These are phyloP conservation scores for Centroberyx gerrardi DNA, from an alignment of 2,797 vertebrate species.

Conservation along the genomic window DNA sequence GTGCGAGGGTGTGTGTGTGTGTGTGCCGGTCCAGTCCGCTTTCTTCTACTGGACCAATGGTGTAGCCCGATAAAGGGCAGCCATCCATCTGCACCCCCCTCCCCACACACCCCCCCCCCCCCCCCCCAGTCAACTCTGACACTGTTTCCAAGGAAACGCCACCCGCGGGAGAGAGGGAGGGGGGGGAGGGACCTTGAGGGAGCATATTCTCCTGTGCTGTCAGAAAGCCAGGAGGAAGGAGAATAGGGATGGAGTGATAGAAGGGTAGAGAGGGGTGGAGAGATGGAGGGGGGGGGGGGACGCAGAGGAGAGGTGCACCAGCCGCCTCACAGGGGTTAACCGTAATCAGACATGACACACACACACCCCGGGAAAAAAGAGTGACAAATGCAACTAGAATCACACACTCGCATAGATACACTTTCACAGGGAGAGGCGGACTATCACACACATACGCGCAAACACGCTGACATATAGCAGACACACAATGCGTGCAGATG, in stretches of 20 bases:
- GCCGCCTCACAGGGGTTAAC: slow-evolving; percentile 82
- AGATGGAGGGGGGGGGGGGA: slow-evolving; percentile 37
- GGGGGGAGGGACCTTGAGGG: slow-evolving; percentile 84
- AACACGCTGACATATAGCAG: slow-evolving; percentile 42
- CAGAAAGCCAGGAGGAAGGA: slow-evolving; percentile 80
- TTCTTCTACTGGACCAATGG: slow-evolving; percentile 83
- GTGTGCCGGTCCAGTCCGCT: slow-evolving; percentile 69
- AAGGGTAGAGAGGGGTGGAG: slow-evolving; percentile 52
- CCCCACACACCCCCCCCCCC: slow-evolving; percentile 70
- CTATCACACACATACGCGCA: slow-evolving; percentile 55
- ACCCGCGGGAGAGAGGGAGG: slow-evolving; percentile 80
- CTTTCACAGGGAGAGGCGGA: slow-evolving; percentile 50
- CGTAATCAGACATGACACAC: slow-evolving; percentile 85
- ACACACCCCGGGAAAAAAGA: slow-evolving; percentile 74
- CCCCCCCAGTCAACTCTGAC: slow-evolving; percentile 88
- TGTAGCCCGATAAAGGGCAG: slow-evolving; percentile 88
- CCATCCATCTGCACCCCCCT: slow-evolving; percentile 86
- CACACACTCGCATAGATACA: slow-evolving; percentile 63
- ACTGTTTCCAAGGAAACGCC: slow-evolving; percentile 89
- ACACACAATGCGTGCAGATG: slow-evolving; percentile 11
- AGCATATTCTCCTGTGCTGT: slow-evolving; percentile 83
- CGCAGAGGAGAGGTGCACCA: slow-evolving; percentile 68
- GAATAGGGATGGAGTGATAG: slow-evolving; percentile 75
- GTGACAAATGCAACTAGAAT: slow-evolving; percentile 71
- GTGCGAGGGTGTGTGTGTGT: slow-evolving; percentile 50